These are phyloP conservation scores for Archips xylosteana DNA, from an alignment of 2,888 invertebrate species.

Conservation along the genomic window DNA sequence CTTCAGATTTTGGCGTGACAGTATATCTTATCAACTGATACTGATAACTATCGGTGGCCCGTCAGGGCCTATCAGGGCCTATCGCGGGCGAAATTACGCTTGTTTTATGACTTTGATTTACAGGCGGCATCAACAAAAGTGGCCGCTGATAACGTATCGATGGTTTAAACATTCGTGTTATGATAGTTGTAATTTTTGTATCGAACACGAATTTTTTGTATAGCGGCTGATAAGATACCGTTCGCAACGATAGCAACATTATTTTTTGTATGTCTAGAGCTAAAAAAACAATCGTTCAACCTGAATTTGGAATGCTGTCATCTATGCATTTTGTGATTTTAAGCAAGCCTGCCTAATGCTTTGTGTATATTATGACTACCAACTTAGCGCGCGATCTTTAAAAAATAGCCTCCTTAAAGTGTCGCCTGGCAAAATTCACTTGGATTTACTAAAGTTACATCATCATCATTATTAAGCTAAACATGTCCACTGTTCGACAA, in stretches of 20 bases:
- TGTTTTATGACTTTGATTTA: constrained; percentile 85
- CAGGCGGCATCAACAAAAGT: constrained; percentile 79
- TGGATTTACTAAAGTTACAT: too few species aligned
- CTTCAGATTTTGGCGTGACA: constrained; percentile 81
- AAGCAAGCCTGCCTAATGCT: too few species aligned
- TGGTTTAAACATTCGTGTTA: constrained; percentile 77
- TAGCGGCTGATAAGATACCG: constrained; percentile 45
- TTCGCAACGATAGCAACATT: constrained; percentile 10
- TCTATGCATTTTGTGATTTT: too few species aligned
- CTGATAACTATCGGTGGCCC: constrained; percentile 53
- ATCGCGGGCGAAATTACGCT: constrained; percentile 81
- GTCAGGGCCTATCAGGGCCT: constrained; percentile 73
- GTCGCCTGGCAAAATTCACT: too few species aligned
- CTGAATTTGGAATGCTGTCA: too few species aligned
- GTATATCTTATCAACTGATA: constrained; percentile 63
- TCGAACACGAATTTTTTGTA: constrained; percentile 82
- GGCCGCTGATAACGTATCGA: constrained; percentile 61
- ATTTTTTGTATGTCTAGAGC: too few species aligned
- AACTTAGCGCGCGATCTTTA: too few species aligned
- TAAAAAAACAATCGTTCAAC: too few species aligned
- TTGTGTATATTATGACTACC: too few species aligned
- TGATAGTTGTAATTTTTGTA: constrained; percentile 84
- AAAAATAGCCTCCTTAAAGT: too few species aligned
- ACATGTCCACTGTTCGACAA: too few species aligned
- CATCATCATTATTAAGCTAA: too few species aligned